phyloP scores from a whole-genome alignment of 2,113 vertebrate genomes.

The Galeopterus variegatus region DNA sequence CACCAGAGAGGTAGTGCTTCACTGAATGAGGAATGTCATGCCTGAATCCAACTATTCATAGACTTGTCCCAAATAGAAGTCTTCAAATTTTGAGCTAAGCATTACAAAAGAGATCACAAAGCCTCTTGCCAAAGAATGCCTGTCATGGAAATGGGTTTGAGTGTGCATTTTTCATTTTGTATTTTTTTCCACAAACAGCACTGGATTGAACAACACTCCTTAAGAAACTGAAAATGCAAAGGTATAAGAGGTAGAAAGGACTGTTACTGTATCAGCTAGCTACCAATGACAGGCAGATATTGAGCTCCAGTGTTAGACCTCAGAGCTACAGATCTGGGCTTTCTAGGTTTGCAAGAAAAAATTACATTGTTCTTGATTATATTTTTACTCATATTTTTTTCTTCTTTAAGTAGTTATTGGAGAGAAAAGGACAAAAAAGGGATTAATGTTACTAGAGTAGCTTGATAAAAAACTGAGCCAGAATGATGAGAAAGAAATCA shows the following conservation, averaged over 20 bases:
- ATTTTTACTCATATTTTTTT: background rate
- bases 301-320: background rate
- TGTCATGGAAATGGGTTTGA: background rate
- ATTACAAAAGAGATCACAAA: background rate
- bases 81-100: background rate
- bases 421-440: background rate
- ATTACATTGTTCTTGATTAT: background rate
- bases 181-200: background rate
- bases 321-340: background rate
- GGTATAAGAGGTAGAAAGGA: background rate
- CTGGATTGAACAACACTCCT: background rate
- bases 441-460: background rate
- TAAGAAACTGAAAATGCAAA: slow-evolving; percentile 30
- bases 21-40: background rate
- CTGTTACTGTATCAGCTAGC: background rate
- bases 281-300: background rate
- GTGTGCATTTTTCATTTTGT: background rate
- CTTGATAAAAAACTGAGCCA: background rate
- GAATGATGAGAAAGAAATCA: background rate
- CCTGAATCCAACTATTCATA: background rate
- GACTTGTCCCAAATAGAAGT: background rate
- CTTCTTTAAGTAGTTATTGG: background rate
- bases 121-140: background rate
- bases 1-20: background rate
- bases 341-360: background rate